phyloP scores from a whole-genome alignment of 2,797 vertebrate species.

The Okamejei kenojei region DNA sequence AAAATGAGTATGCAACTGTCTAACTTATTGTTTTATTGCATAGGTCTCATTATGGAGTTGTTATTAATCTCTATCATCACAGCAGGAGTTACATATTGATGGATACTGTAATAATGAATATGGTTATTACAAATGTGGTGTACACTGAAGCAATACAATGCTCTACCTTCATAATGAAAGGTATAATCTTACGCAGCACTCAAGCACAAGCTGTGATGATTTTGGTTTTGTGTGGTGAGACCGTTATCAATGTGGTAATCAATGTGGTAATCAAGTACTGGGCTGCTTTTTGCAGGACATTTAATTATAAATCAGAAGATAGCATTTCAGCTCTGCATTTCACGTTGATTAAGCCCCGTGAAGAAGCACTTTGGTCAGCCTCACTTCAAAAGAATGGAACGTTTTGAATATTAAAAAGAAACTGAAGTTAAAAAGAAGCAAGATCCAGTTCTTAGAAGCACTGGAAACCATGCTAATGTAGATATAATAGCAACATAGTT shows the following conservation, averaged over 20 bases:
- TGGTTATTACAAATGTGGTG: background rate
- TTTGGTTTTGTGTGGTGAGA: background rate
- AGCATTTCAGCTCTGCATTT: background rate
- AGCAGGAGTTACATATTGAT: constrained; percentile 22
- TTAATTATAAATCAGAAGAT: constrained; percentile 27
- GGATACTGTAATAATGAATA: constrained; percentile 17
- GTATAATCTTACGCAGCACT: background rate
- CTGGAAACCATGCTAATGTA: background rate
- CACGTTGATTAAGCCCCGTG: background rate
- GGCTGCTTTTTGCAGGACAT: background rate
- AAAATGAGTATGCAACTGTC: constrained; percentile 2
- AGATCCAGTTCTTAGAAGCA: background rate
- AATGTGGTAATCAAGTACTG: background rate
- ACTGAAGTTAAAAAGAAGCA: background rate
- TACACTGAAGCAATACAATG: background rate
- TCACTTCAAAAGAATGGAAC: background rate
- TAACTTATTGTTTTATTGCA: constrained; percentile 18
- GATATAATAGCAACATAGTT: background rate
- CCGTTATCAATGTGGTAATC: too few relatives aligned
- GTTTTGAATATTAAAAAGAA: constrained; percentile 6
- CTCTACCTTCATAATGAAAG: background rate
- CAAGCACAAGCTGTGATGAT: background rate
- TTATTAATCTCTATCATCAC: constrained; percentile 28
- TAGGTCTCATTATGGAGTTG: background rate
- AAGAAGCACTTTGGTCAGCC: background rate